phyloP scores from a whole-genome alignment of 1,140 invertebrate genomes.

The Leptinotarsa defecta region DNA sequence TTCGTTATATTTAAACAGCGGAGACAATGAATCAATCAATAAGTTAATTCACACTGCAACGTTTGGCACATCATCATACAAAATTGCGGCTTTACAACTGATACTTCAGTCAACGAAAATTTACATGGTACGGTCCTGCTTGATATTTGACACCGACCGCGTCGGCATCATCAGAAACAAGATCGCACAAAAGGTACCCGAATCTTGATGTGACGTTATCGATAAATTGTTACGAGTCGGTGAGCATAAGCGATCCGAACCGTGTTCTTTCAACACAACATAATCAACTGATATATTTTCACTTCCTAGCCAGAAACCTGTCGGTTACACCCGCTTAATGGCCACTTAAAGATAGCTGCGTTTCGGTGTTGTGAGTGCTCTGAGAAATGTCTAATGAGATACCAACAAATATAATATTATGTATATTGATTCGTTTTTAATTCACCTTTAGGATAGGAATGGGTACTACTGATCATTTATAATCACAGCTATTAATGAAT shows the following conservation, averaged over 20 bases:
- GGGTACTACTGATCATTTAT: too few relatives aligned
- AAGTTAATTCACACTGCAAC: too few relatives aligned
- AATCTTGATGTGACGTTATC: slow-evolving; percentile 1
- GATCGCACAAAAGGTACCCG: background rate
- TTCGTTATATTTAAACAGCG: too few relatives aligned
- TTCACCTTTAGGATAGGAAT: too few relatives aligned
- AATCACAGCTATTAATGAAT: too few relatives aligned
- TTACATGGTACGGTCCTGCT: background rate
- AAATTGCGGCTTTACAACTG: too few relatives aligned
- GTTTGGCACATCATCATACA: too few relatives aligned
- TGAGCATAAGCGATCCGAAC: background rate
- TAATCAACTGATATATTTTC: slow-evolving; percentile 14
- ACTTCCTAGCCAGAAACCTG: slow-evolving; percentile 2
- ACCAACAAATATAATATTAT: too few relatives aligned
- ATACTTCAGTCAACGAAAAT: too few relatives aligned
- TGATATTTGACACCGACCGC: slow-evolving; percentile 1
- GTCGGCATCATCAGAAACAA: slow-evolving; percentile 4
- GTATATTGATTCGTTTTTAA: too few relatives aligned
- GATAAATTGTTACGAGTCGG: slow-evolving; percentile 10
- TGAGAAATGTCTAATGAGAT: too few relatives aligned
- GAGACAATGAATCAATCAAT: too few relatives aligned
- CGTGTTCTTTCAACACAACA: background rate
- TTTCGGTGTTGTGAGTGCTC: background rate
- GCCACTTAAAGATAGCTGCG: background rate
- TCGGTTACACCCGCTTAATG: slow-evolving; percentile 10